Conservation (phyloP, 2,797 vertebrate species). For the Salarias fasciatus region DNA sequence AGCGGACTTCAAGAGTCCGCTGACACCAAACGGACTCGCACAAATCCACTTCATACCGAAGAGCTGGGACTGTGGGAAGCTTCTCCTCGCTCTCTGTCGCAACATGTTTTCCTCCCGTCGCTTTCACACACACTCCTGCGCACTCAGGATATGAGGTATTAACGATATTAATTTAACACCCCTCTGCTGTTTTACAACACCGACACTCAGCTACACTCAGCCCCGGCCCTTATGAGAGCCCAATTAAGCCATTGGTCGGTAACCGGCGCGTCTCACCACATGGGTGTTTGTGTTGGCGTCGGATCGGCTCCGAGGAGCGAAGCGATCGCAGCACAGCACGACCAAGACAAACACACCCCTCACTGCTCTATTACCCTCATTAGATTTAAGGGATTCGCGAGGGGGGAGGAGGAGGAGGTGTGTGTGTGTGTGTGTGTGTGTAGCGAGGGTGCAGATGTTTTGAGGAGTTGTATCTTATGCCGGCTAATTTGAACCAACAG, state of each 20-base stretch:
- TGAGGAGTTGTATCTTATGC: slow-evolving; percentile 58
- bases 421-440: slow-evolving; percentile 50
- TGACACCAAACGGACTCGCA: slow-evolving; percentile 10
- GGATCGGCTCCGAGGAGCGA: slow-evolving; percentile 49
- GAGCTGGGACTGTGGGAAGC: too few species aligned
- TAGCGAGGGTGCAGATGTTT: slow-evolving; percentile 64
- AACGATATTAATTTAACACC: slow-evolving; percentile 51
- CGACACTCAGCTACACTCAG: slow-evolving; percentile 48
- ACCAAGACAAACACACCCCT: slow-evolving; percentile 75
- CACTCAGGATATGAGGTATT: slow-evolving; percentile 76
- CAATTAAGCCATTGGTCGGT: slow-evolving; percentile 64
- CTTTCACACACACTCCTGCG: slow-evolving; percentile 36
- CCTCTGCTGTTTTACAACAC: slow-evolving; percentile 48
- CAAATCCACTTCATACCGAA: slow-evolving; percentile 45
- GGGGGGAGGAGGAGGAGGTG: too few species aligned
- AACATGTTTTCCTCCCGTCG: slow-evolving; percentile 34
- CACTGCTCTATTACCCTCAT: slow-evolving; percentile 73
- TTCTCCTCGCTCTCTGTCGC: slow-evolving; percentile 14
- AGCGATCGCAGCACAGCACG: slow-evolving; percentile 53
- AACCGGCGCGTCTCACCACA: slow-evolving; percentile 64
- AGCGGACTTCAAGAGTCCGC: too few species aligned
- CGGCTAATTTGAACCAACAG: slow-evolving; percentile 59
- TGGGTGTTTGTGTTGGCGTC: slow-evolving; percentile 72
- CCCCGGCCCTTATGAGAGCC: slow-evolving; percentile 51
- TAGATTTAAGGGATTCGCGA: slow-evolving; percentile 67